phyloP scores from a whole-genome alignment of 2,888 invertebrate species.

The Cryptocephalus primarius region DNA sequence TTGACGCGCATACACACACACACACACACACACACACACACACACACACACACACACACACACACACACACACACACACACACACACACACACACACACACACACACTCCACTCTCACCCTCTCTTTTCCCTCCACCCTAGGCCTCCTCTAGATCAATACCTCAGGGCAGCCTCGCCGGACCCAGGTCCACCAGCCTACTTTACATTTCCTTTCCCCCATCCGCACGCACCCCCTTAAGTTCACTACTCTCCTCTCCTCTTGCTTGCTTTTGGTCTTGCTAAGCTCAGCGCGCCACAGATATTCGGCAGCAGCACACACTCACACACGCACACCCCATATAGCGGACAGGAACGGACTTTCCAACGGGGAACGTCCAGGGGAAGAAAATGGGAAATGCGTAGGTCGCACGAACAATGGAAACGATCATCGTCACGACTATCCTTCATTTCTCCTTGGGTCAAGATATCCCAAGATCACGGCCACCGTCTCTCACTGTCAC shows the following conservation, averaged over 20 bases:
- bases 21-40: no score
- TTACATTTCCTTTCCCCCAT: conserved; percentile 42
- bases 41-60: no score
- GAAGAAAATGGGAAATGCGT: background rate
- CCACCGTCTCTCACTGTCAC: background rate
- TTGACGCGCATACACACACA: no score
- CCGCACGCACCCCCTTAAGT: conserved; percentile 17
- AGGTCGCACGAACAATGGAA: background rate
- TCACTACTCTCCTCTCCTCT: conserved; percentile 35
- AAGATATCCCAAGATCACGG: background rate
- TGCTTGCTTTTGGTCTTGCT: conserved; percentile 46
- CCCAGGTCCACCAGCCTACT: conserved; percentile 44
- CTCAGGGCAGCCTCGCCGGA: conserved; percentile 38
- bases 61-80: background rate
- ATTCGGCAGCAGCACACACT: conserved; percentile 1
- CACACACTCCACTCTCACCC: conserved; percentile 22
- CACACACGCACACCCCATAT: no score
- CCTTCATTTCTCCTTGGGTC: no score
- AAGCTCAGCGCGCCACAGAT: conserved; percentile 40
- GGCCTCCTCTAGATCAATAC: conserved; percentile 36
- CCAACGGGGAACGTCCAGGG: conserved; percentile 4
- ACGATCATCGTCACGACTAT: no score
- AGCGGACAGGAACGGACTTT: background rate
- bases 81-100: conserved; percentile 27
- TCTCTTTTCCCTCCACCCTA: conserved; percentile 23